phyloP scores from a whole-genome alignment of 2,888 invertebrate species.

The Campopleginae sp. region DNA sequence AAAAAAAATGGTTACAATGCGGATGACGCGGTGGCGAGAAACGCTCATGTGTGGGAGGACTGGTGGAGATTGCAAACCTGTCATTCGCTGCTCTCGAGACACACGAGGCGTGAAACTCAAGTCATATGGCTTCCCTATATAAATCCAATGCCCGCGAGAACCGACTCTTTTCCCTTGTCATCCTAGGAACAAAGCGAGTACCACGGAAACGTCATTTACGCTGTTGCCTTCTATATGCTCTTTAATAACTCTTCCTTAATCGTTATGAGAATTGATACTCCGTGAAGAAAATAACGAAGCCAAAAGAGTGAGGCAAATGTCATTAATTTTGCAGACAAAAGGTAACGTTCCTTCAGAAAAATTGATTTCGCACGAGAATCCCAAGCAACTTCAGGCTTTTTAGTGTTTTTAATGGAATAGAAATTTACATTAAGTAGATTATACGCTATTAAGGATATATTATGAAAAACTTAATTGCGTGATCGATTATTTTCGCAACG shows the following conservation, averaged over 20 bases:
- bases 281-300: not conserved
- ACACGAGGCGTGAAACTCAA: conserved; percentile 53
- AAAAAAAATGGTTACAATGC: conserved; percentile 43
- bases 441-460: not conserved
- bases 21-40: conserved; percentile 46
- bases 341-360: too few relatives aligned
- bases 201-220: conserved; percentile 46
- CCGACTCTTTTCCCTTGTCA: conserved; percentile 49
- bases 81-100: conserved; percentile 70
- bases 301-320: not conserved
- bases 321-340: not conserved
- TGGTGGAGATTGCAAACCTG: conserved; percentile 77
- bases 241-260: conserved; percentile 41
- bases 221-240: conserved; percentile 26
- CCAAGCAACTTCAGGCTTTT: too few relatives aligned
- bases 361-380: too few relatives aligned
- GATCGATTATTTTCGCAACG: conserved; percentile 8
- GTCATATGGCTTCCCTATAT: conserved; percentile 40
- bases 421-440: not conserved
- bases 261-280: conserved; percentile 24
- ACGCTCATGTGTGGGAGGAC: conserved; percentile 77
- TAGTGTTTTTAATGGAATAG: not conserved
- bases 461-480: conserved; percentile 14
- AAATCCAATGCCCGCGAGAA: conserved; percentile 38
- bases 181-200: conserved; percentile 44